A percentile compares a stretch with the other conserved stretches of the same genome.
Evolutionary conservation across 2,888 invertebrate species (phyloP).

Genomic region (Melanophora roralis): DNA sequence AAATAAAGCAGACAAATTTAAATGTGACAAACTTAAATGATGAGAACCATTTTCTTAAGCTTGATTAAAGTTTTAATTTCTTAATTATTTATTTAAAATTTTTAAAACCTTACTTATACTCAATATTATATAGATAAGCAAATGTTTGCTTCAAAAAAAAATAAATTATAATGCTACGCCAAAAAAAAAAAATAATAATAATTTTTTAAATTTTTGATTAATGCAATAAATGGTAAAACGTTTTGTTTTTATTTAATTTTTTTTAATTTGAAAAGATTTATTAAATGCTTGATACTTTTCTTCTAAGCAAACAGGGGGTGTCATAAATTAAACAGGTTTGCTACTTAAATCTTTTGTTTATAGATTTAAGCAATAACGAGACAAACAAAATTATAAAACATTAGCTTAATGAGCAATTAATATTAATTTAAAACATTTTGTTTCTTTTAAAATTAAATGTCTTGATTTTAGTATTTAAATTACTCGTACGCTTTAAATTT

Average conservation of each 20-base stretch:
- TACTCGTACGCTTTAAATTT: slow-evolving; percentile 10
- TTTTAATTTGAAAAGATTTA: not conserved
- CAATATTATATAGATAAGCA: too few species aligned
- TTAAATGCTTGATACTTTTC: not conserved
- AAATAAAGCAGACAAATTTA: too few species aligned
- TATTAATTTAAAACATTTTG: slow-evolving; percentile 37
- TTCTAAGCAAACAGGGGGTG: slow-evolving; percentile 9
- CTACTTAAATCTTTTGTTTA: slow-evolving; percentile 43
- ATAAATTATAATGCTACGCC: too few species aligned
- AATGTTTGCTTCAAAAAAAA: too few species aligned
- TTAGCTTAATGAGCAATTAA: slow-evolving; percentile 40
- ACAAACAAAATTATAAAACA: not conserved
- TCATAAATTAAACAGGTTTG: slow-evolving; percentile 46
- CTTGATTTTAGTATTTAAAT: slow-evolving; percentile 6
- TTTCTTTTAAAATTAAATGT: slow-evolving; percentile 22
- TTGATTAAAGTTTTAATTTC: too few species aligned
- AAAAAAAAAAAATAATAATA: too few species aligned
- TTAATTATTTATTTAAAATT: too few species aligned
- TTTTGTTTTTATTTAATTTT: too few species aligned
- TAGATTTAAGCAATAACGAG: not conserved
- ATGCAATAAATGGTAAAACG: slow-evolving; percentile 29
- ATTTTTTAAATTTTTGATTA: too few species aligned
- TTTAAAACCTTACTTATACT: too few species aligned
- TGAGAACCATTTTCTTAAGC: too few species aligned
- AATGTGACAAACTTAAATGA: too few species aligned